Evolutionary conservation across 2,113 vertebrate genomes (phyloP).

Genomic region (Prionailurus viverrinus): DNA sequence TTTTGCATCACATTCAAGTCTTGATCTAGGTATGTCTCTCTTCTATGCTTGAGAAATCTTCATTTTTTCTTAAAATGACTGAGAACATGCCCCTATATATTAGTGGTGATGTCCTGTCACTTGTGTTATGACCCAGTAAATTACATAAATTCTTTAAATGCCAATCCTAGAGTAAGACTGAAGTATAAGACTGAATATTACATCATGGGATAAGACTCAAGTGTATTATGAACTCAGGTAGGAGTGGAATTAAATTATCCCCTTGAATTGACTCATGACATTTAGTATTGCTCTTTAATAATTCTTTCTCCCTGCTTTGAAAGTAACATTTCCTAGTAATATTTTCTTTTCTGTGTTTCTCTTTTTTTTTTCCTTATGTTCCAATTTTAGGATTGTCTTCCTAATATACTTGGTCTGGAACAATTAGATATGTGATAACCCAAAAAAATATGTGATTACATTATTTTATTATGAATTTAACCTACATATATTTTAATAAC

Average conservation of each 20-base stretch:
- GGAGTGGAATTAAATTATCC: not conserved
- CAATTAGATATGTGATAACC: not conserved
- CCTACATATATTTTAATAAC: not conserved
- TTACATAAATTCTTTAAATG: not conserved
- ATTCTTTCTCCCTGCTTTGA: not conserved
- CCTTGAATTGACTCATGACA: not conserved
- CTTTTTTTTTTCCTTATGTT: not conserved
- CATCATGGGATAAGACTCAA: not conserved
- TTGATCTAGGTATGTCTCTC: not conserved
- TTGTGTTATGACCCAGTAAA: not conserved
- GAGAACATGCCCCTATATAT: not conserved
- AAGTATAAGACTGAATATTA: not conserved
- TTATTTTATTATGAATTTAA: not conserved
- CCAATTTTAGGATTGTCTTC: not conserved
- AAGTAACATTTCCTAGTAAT: not conserved
- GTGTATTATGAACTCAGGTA: not conserved
- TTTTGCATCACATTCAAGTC: not conserved
- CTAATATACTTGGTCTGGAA: not conserved
- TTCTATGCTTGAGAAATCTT: not conserved
- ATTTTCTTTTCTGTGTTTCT: not conserved
- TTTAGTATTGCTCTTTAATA: not conserved
- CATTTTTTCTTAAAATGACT: not conserved
- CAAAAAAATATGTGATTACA: not conserved
- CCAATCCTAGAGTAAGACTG: not conserved
- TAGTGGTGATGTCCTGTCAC: no score